Evolutionary conservation across 2,888 invertebrate genomes (phyloP).

Genomic region (Clanis bilineata): DNA sequence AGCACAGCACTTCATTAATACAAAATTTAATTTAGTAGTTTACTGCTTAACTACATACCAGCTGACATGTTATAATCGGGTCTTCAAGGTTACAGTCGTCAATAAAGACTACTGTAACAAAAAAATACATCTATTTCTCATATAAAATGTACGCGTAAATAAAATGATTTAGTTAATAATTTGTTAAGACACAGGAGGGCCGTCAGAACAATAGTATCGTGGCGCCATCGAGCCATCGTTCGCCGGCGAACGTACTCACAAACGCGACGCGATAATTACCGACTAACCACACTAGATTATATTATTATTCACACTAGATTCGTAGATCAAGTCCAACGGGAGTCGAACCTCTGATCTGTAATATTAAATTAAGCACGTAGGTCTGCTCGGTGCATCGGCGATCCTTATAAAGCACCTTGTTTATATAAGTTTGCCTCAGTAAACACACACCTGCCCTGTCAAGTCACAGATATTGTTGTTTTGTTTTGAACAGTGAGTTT

Average conservation of each 20-base stretch:
- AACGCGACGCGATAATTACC: conserved; percentile 4
- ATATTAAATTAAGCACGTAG: not conserved
- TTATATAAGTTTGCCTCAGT: conserved; percentile 13
- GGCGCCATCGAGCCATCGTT: not conserved
- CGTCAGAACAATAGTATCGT: not conserved
- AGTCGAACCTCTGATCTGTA: not conserved
- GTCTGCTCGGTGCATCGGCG: not conserved
- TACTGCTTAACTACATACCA: not conserved
- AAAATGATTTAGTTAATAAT: not conserved
- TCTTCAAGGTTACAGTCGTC: not conserved
- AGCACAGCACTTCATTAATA: too few species aligned
- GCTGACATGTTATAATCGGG: not conserved
- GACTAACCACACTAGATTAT: too few species aligned
- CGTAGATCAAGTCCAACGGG: not conserved
- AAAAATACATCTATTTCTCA: not conserved
- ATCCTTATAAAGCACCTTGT: not conserved
- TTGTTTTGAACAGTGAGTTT: not conserved
- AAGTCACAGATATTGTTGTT: not conserved
- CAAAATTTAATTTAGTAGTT: too few species aligned
- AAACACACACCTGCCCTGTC: not conserved
- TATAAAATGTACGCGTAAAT: not conserved
- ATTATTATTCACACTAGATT: not conserved
- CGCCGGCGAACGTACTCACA: not conserved
- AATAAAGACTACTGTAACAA: not conserved
- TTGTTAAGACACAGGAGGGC: not conserved